A percentile compares a stretch with the other conserved stretches of the same genome.
Conservation (phyloP, 2,797 vertebrate species). For the Eulemur rubriventer region DNA sequence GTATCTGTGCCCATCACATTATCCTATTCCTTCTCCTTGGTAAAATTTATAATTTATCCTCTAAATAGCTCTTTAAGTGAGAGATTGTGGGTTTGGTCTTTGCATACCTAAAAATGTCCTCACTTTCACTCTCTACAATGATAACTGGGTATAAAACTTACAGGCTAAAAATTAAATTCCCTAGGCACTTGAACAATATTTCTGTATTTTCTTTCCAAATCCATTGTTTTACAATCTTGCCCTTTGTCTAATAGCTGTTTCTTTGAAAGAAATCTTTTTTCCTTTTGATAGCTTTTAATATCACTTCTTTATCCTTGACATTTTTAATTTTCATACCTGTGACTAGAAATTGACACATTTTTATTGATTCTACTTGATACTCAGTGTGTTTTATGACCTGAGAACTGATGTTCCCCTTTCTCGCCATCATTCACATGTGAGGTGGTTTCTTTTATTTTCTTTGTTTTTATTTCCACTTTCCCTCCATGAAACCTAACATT, state of each 20-base stretch:
- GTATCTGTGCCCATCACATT: not conserved
- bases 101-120: not conserved
- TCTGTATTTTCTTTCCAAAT: not conserved
- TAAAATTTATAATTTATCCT: not conserved
- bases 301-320: not conserved
- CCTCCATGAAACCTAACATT: not conserved
- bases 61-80: not conserved
- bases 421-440: not conserved
- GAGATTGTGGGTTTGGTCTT: not conserved
- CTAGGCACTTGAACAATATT: not conserved
- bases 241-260: not conserved
- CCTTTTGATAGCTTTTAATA: not conserved
- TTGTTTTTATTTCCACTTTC: not conserved
- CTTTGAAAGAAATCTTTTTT: not conserved
- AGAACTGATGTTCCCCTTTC: not conserved
- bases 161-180: not conserved
- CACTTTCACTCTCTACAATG: not conserved
- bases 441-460: not conserved
- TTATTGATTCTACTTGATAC: not conserved
- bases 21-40: not conserved
- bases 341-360: not conserved
- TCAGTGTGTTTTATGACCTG: not conserved
- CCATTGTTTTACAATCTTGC: not conserved
- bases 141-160: not conserved
- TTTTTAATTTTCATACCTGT: not conserved